Base-by-base conservation (phyloP, 2,888 invertebrate species). In the Coronaproctus castanopsis region DNA sequence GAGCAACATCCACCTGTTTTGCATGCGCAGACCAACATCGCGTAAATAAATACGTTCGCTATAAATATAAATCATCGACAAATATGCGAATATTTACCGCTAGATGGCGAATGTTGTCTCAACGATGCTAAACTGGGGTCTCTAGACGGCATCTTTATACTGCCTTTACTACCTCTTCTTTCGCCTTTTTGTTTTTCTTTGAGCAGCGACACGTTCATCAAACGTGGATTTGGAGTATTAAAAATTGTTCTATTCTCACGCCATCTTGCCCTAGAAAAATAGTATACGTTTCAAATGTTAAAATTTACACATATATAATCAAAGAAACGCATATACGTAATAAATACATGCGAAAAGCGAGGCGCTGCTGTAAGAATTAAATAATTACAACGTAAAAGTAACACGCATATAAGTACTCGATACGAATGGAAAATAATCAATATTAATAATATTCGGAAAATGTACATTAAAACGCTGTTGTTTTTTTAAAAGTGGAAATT, bases 241-340 rank as follows among this genome's bases (percentile, higher is more conserved):
- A 92, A 91, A 68, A 92, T 91, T 48, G 90, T 88, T 23, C 91
- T 80, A 71, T 88, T 90, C 69, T 91, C 91, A 67, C 85, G 80
- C 87, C 90, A 91, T 69, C 90, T 80, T 24, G 91, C 91, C 72
- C 91, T 91, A 77, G 60, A 78, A 76, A 65, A 56, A 55, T 14
- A 18, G n/a, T n/a, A 14, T n/a, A 14, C 10, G n/a, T 23, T 48
- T 62, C 21, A 2, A 58, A 24, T 22, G 49, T 51, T 50, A n/a
- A n/a, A n/a, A n/a, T n/a, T n/a, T 48, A 48, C 49, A 14, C 49
- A 14, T 48, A 48, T 8, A 56, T 54, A 49, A 21, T 48, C 8
- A 14, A 48, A 48, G 14, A 48, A 14, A 48, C 49, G 10, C 8
- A 8, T n/a, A n/a, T n/a, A n/a, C n/a, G n/a, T n/a, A n/a, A n/a